These are phyloP conservation scores for Cosmia pyralina DNA, from an alignment of 2,888 invertebrate genomes.

Conservation along the genomic window DNA sequence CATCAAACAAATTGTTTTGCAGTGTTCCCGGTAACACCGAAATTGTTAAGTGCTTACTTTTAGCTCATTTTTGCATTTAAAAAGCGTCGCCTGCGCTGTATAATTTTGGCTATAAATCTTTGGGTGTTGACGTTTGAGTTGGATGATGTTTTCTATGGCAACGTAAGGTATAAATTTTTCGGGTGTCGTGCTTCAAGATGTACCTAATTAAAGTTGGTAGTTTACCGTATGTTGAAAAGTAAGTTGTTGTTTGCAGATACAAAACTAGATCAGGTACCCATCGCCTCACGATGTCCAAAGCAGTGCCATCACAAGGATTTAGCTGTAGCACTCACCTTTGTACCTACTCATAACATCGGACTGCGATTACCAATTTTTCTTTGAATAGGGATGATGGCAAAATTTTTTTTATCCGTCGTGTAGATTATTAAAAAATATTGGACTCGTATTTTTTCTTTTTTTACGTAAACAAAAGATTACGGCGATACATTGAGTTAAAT, in stretches of 20 bases:
- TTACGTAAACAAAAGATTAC: too few species aligned
- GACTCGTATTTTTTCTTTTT: too few species aligned
- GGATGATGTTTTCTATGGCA: slow-evolving; percentile 2
- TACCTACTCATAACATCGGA: not conserved
- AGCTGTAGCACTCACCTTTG: not conserved
- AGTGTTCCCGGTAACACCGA: slow-evolving; percentile 59
- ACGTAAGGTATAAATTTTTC: too few species aligned
- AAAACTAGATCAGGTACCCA: not conserved
- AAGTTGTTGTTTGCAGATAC: not conserved
- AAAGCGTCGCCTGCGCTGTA: slow-evolving; percentile 46
- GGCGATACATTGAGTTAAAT: too few species aligned
- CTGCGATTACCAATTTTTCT: not conserved
- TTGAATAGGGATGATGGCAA: not conserved
- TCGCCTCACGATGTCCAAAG: not conserved
- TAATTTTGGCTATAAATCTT: slow-evolving; percentile 51
- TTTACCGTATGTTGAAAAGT: too few species aligned
- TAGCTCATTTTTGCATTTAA: slow-evolving; percentile 58
- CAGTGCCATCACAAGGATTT: too few species aligned
- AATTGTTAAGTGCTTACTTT: slow-evolving; percentile 58
- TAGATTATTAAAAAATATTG: too few species aligned
- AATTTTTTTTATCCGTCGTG: too few species aligned
- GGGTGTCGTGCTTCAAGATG: not conserved
- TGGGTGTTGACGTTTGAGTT: slow-evolving; percentile 35
- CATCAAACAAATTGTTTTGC: slow-evolving; percentile 74
- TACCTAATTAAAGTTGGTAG: too few species aligned